These are phyloP conservation scores for Conus canariensis DNA, from an alignment of 2,888 invertebrate genomes.

Conservation along the genomic window DNA sequence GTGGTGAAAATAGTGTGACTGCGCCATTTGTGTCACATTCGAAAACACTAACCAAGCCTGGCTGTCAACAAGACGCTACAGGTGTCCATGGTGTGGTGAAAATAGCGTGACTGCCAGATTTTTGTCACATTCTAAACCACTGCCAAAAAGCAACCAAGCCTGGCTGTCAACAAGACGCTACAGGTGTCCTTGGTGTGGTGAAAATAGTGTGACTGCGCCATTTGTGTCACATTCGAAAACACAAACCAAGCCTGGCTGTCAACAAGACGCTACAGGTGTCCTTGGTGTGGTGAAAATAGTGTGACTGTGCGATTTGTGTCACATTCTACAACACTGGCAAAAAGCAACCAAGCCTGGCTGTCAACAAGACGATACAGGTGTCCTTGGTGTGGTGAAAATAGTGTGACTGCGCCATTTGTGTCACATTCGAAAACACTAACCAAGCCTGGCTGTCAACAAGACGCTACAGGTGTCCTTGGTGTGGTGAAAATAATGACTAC, in stretches of 20 bases:
- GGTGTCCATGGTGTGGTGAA: no score
- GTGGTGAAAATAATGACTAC: no score
- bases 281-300: no score
- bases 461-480: not conserved
- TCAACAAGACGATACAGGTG: not conserved
- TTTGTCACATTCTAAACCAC: no score
- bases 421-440: not conserved
- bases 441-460: not conserved
- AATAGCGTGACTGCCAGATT: no score
- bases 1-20: no score
- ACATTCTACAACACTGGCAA: not conserved
- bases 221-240: no score
- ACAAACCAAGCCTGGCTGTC: not conserved
- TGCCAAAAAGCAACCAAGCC: not conserved
- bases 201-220: no score
- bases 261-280: not conserved
- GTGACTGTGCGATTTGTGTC: no score
- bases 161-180: not conserved
- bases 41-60: not conserved
- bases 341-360: not conserved
- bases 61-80: not conserved
- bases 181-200: not conserved
- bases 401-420: no score
- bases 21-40: no score
- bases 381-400: no score